phyloP scores from a whole-genome alignment of 2,113 vertebrate species.

The Apeltes quadracus region DNA sequence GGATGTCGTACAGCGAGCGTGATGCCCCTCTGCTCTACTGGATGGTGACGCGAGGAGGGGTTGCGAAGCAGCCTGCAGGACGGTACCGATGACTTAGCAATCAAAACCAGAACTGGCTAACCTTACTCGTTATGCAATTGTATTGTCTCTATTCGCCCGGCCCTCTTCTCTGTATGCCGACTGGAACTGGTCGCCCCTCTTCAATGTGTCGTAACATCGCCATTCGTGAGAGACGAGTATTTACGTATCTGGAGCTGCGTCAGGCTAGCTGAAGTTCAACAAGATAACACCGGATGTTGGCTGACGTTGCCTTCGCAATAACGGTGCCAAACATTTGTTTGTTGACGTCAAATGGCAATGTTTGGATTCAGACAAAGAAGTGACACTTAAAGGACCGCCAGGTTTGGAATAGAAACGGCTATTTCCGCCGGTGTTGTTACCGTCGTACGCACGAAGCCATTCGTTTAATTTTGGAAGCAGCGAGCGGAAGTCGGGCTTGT shows the following conservation, averaged over 20 bases:
- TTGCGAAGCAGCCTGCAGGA: conserved; percentile 13
- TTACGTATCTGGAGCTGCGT: conserved; percentile 40
- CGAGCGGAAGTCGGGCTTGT: conserved; percentile 21
- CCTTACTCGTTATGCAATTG: background rate
- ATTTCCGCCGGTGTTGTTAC: fast-evolving
- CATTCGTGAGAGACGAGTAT: conserved; percentile 19
- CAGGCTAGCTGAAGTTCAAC: background rate
- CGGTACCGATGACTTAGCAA: conserved; percentile 19
- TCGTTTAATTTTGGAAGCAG: conserved; percentile 46
- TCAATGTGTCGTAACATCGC: conserved; percentile 21
- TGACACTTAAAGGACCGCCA: background rate
- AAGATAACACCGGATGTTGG: background rate
- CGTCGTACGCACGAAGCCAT: fast-evolving
- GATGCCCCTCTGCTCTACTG: background rate
- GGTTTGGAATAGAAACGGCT: background rate
- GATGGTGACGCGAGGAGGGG: conserved; percentile 8
- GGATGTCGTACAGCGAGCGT: background rate
- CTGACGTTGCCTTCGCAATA: background rate
- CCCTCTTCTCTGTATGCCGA: background rate
- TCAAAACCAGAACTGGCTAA: background rate
- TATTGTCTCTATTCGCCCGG: background rate
- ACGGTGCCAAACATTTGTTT: background rate
- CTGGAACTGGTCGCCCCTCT: conserved; percentile 5
- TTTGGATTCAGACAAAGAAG: background rate
- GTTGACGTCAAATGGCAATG: too few relatives aligned